Conservation (phyloP, 2,113 vertebrate species). For the Pygathrix nemaeus region DNA sequence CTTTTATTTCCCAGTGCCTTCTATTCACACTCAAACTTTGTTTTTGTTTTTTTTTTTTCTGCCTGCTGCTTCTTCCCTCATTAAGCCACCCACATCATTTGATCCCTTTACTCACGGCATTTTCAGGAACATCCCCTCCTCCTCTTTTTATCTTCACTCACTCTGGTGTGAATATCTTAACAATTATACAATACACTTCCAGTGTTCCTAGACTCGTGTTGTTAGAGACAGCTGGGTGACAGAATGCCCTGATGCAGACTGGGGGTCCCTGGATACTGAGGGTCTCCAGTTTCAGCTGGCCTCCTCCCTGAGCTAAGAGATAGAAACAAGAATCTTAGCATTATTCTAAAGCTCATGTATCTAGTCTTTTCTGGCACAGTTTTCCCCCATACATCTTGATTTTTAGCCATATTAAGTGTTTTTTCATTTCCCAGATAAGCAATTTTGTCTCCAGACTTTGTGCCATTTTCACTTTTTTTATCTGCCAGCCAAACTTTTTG, state of each 20-base stretch:
- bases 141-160: not conserved
- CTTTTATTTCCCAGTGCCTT: not conserved
- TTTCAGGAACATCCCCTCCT: too few species aligned
- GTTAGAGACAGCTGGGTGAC: not conserved
- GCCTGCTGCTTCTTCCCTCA: not conserved
- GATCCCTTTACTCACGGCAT: not conserved
- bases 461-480: not conserved
- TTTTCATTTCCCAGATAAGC: not conserved
- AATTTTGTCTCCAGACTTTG: not conserved
- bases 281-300: not conserved
- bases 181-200: rapidly evolving
- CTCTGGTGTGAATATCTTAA: not conserved
- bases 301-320: not conserved
- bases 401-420: not conserved
- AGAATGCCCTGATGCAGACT: rapidly evolving
- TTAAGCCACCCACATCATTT: not conserved
- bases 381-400: not conserved
- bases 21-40: not conserved
- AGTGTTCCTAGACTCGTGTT: rapidly evolving
- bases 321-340: not conserved
- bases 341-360: not conserved
- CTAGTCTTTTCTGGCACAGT: not conserved
- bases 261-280: rapidly evolving
- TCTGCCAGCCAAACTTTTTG: not conserved
- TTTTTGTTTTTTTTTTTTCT: not conserved